Evolutionary conservation across 2,113 vertebrate genomes (phyloP).

Genomic region (Parus major): DNA sequence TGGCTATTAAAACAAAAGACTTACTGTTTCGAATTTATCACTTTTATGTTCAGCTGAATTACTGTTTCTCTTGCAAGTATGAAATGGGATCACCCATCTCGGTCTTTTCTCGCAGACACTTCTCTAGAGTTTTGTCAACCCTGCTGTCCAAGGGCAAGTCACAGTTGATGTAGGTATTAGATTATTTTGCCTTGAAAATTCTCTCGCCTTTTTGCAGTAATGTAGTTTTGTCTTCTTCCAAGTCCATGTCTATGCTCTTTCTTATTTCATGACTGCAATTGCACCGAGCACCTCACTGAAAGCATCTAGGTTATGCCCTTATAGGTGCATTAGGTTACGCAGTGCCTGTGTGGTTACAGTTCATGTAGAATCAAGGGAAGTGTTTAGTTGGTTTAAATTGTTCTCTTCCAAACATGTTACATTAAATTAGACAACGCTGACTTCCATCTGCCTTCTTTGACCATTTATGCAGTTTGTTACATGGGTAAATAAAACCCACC

Average conservation of each 20-base stretch:
- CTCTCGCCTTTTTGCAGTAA: not conserved
- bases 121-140: not conserved
- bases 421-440: not conserved
- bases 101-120: not conserved
- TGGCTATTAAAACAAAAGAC: constrained; percentile 47
- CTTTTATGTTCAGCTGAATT: not conserved
- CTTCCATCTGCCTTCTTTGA: not conserved
- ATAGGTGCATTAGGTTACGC: not conserved
- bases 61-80: not conserved
- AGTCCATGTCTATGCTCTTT: not conserved
- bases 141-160: not conserved
- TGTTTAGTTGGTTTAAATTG: not conserved
- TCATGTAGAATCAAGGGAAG: constrained; percentile 9
- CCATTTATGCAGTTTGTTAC: not conserved
- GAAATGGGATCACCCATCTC: not conserved
- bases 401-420: not conserved
- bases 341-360: not conserved
- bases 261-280: not conserved
- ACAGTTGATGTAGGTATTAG: not conserved
- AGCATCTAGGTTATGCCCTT: not conserved
- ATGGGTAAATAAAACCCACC: not conserved
- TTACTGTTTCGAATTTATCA: not conserved
- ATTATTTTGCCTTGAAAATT: not conserved
- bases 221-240: not conserved
- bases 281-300: not conserved